Conservation (phyloP, 2,888 invertebrate genomes). For the Diachrysia chrysitis region DNA sequence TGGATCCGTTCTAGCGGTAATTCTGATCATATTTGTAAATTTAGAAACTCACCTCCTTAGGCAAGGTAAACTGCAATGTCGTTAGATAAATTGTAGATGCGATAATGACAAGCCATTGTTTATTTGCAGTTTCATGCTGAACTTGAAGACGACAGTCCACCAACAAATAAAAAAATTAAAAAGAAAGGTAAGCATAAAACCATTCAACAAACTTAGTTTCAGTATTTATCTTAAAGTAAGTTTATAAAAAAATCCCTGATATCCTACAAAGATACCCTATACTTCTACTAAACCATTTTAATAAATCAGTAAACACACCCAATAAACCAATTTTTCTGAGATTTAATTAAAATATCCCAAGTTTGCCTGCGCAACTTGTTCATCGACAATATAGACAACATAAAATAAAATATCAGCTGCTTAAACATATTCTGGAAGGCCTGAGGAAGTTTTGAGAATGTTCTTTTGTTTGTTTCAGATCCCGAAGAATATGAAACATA, state of each 20-base stretch:
- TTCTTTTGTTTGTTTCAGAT: conserved; percentile 70
- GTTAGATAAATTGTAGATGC: neutral
- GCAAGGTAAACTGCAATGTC: neutral
- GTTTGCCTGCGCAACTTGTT: too few species aligned
- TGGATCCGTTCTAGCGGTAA: conserved; percentile 91
- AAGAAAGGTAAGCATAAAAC: conserved; percentile 73
- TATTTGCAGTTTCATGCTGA: conserved; percentile 92
- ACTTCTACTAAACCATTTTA: too few species aligned
- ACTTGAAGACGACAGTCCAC: conserved; percentile 80
- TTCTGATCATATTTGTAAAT: neutral
- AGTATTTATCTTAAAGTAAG: too few species aligned
- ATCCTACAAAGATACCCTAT: too few species aligned
- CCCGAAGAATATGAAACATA: conserved; percentile 91
- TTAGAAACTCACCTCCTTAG: too few species aligned
- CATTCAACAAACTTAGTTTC: too few species aligned
- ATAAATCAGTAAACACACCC: too few species aligned
- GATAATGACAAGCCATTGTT: conserved; percentile 4
- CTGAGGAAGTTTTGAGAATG: neutral
- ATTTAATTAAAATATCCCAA: too few species aligned
- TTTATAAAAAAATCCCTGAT: too few species aligned
- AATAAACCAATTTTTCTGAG: too few species aligned
- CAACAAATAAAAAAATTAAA: conserved; percentile 65
- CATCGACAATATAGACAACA: neutral
- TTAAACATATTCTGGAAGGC: too few species aligned
- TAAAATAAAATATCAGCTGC: too few species aligned